Evolutionary conservation across 2,888 invertebrate species (phyloP), one percentile per base, ranked within the genome.

Genomic region (Trichacis sp.): DNA sequence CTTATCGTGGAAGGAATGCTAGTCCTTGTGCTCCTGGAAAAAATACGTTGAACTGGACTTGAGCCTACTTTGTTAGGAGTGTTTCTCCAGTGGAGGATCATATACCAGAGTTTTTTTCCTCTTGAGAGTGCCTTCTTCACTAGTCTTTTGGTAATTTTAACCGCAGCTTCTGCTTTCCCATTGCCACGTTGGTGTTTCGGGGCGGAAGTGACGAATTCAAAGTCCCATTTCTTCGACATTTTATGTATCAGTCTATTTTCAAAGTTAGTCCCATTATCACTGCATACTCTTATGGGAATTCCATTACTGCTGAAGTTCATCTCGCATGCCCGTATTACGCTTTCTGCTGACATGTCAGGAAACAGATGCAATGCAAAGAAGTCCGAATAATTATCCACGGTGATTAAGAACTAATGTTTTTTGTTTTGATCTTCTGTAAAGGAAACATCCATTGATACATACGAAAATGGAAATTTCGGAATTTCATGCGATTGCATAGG

Each of bases 81-180:
- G 15, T 65, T 68, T 5, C 63, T 18, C 9, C 52, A 64, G 17
- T 64, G 63, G 11, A 67, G 15, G 0, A 70, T 17, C 11, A 62
- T 52, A 12, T 42, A 18, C 36, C 55, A 43, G 6, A 57, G 24
- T 36, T 69, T 64, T 19, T 57, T 58, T 8, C 42, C n/a, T 15
- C 56, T 58, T 12, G 14, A 1, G 6, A 36, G 15, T 1, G 42
- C 29, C 20, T 66, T 62, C 45, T 62, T 54, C n/a, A 66, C 20
- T 11, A 66, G 12, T 18, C 50, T 24, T 24, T 24, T 24, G 3
- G 24, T 24, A 5, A 24, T 24, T 24, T 24, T 24, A 8, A 24
- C 24, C 8, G 24, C 24, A 8, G 8, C 24, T 24, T 24, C 24
- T 8, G 8, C 24, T 24, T 24, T 8, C 4, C 51, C 58, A 49